Conservation (phyloP, 2,797 vertebrate genomes). For the Harpagifer antarcticus region DNA sequence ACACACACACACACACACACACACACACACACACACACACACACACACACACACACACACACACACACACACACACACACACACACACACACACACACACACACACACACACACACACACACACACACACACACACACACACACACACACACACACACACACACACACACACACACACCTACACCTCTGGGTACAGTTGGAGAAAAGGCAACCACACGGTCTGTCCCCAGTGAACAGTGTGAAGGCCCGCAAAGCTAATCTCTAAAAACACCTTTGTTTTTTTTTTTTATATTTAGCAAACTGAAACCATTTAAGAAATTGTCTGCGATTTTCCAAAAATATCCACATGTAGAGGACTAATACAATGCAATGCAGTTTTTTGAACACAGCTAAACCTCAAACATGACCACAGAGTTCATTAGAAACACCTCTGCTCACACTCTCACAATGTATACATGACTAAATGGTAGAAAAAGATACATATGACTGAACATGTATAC, state of each 20-base stretch:
- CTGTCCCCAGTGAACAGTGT: neutral
- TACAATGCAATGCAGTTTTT: neutral
- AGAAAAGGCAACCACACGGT: conserved; percentile 40
- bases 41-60: no score
- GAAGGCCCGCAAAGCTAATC: neutral
- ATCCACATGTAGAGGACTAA: neutral
- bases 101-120: no score
- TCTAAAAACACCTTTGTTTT: neutral
- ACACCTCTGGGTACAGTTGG: conserved; percentile 26
- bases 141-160: no score
- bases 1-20: no score
- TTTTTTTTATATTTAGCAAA: neutral
- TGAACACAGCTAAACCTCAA: neutral
- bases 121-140: neutral
- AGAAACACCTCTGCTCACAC: neutral
- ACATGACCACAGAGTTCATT: neutral
- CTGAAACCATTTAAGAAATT: neutral
- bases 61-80: no score
- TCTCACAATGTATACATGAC: neutral
- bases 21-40: no score
- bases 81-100: no score
- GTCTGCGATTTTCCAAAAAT: neutral
- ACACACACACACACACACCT: neutral
- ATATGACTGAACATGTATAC: neutral
- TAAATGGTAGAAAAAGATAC: neutral